These are phyloP conservation scores for Cochlearius cochlearius DNA, from an alignment of 2,113 vertebrate species.

Conservation along the genomic window DNA sequence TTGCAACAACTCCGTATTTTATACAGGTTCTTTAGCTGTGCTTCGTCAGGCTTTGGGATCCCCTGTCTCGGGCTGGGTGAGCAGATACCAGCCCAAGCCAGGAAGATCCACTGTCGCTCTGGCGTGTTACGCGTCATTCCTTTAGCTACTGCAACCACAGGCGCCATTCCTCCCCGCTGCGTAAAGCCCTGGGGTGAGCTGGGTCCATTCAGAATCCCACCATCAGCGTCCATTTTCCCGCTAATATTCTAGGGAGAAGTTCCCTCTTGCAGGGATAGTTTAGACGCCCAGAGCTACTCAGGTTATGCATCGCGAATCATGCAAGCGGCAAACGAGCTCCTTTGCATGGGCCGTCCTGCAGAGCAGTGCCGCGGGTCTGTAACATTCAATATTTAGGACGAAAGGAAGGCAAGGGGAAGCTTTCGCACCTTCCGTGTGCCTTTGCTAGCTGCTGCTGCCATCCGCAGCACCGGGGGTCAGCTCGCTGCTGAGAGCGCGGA, in stretches of 20 bases:
- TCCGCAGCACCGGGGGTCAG: neutral
- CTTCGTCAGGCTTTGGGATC: neutral
- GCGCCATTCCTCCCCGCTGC: neutral
- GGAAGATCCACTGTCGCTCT: neutral
- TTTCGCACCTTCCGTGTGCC: neutral
- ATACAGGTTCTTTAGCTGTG: neutral
- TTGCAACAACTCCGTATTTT: fast-evolving
- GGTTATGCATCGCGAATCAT: neutral
- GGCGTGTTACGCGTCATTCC: no score
- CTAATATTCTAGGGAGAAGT: neutral
- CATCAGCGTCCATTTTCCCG: neutral
- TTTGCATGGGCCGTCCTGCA: neutral
- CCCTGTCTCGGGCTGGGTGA: neutral
- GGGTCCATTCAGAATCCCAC: neutral
- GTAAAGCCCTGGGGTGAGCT: neutral
- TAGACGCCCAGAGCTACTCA: neutral
- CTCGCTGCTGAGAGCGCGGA: neutral
- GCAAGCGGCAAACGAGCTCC: neutral
- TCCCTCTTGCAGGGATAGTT: neutral
- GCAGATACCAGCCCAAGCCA: neutral
- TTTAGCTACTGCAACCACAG: neutral
- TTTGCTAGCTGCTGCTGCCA: neutral
- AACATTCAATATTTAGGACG: neutral
- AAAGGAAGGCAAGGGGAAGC: neutral
- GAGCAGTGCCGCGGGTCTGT: neutral